Base-by-base conservation (phyloP, 2,797 vertebrate species). In the Acrossocheilus wenchowensis region DNA sequence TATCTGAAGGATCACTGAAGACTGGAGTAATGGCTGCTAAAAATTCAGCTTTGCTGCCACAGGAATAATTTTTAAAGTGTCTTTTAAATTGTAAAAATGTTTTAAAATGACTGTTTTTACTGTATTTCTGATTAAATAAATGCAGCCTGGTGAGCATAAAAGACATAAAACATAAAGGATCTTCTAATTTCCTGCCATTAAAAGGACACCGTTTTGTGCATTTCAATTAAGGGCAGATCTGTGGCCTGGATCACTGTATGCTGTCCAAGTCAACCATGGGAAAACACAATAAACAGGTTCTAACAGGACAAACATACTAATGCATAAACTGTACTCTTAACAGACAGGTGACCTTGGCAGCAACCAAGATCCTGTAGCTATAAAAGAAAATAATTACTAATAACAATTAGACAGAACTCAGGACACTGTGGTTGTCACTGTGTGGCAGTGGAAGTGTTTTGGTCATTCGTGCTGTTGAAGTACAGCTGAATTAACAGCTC, bases 401-500 rank as follows among this genome's bases (percentile, higher is more conserved):
- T 43, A 82, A 74, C n/a, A 48, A 83, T 30, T 19, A 21, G 41
- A 19, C 43, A 81, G 34, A 78, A n/a, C 14, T 39, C 9, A 54
- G 68, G 36, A 57, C 7, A 68, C 64, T 6, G 30, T 30, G 17
- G 6, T 75, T 34, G 45, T 50, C 41, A 78, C 21, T 52, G 8
- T 39, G 4, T 34, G 19, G 64, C 45, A 52, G 45, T 52, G 21
- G 5, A 73, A 64, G 34, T n/a, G 30, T 60, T 86, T 71, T 36
- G 21, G 19, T 78, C 34, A 34, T 3, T 39, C 21, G 12, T 75
- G 62, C 19, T 6, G 14, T 41, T 48, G 14, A 80, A 60, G 30
- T 39, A 72, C 50, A 87, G 26, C 50, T 48, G 68, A 86, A 85
- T 71, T 48, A 88, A 86, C 36, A 72, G 9, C 77, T 71, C 41